A percentile compares a stretch with the other conserved stretches of the same genome.
Conservation (phyloP, 37 sponge, comb jelly and placozoan genomes). For the Theonella swinhoei region DNA sequence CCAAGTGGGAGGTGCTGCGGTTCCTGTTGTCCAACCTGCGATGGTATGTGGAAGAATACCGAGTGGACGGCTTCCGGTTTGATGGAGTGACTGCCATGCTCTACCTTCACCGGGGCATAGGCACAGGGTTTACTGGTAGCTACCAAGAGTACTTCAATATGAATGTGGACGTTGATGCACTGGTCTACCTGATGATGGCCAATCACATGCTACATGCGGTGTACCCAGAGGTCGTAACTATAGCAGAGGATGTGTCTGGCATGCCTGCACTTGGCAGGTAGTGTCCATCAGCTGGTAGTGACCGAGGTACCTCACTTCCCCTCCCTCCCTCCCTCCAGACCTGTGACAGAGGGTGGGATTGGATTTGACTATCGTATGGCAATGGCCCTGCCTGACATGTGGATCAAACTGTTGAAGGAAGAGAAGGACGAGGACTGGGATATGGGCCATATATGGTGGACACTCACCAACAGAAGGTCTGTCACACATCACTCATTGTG, state of each 20-base stretch:
- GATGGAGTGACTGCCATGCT: constrained; percentile 98
- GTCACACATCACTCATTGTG: too few relatives aligned
- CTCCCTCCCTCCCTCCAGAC: constrained; percentile 7
- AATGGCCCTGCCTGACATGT: constrained; percentile 98
- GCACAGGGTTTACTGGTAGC: constrained; percentile 83
- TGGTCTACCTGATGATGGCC: constrained; percentile 91
- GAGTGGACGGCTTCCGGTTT: constrained; percentile 97
- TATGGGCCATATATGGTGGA: constrained; percentile 83
- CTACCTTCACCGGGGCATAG: constrained; percentile 92
- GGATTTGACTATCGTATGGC: constrained; percentile 97
- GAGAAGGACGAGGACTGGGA: constrained; percentile 90
- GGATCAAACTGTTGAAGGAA: constrained; percentile 98
- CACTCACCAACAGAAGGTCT: constrained; percentile 83
- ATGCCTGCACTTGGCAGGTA: constrained; percentile 63
- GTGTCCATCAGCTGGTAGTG: background rate
- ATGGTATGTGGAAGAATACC: constrained; percentile 91
- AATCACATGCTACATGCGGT: constrained; percentile 83
- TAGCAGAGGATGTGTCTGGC: constrained; percentile 95
- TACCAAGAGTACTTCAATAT: constrained; percentile 92
- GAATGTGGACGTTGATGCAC: constrained; percentile 74
- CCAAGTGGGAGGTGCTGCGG: constrained; percentile 87
- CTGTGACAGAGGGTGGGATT: constrained; percentile 68
- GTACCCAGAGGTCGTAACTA: constrained; percentile 80
- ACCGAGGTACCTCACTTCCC: too few relatives aligned
- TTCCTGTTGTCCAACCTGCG: constrained; percentile 95